Evolutionary conservation across 1,140 invertebrate species (phyloP).

Genomic region (Drosophila watanabei): DNA sequence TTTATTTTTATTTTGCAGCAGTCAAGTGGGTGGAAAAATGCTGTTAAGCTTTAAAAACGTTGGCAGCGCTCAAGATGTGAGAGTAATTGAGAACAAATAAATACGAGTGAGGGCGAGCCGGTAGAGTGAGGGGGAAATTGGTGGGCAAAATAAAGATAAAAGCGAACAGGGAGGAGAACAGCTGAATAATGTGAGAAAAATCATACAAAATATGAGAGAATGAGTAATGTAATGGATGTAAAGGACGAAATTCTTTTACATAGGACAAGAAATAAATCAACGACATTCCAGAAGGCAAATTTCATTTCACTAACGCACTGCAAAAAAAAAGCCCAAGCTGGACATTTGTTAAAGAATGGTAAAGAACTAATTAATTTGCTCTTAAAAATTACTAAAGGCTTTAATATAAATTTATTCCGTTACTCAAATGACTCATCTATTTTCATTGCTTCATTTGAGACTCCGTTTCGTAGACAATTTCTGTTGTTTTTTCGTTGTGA

Average conservation of each 20-base stretch:
- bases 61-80: slow-evolving; percentile 33
- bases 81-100: slow-evolving; percentile 69
- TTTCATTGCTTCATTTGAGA: background rate
- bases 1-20: slow-evolving; percentile 51
- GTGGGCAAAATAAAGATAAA: slow-evolving; percentile 23
- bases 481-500: background rate
- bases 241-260: slow-evolving; percentile 14
- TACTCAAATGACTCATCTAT: background rate
- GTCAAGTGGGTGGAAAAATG: slow-evolving; percentile 59
- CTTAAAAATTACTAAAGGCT: background rate
- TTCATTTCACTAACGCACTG: slow-evolving; percentile 4
- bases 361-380: background rate
- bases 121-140: slow-evolving; percentile 4
- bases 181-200: slow-evolving; percentile 22
- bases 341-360: background rate
- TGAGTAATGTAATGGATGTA: slow-evolving; percentile 39
- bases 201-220: slow-evolving; percentile 43
- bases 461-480: background rate
- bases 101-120: slow-evolving; percentile 19
- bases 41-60: slow-evolving; percentile 75
- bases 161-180: slow-evolving; percentile 12
- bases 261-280: slow-evolving; percentile 29
- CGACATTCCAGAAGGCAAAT: background rate
- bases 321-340: background rate
- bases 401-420: background rate